phyloP scores from a whole-genome alignment of 2,888 invertebrate species.

The Rotaria sp. region DNA sequence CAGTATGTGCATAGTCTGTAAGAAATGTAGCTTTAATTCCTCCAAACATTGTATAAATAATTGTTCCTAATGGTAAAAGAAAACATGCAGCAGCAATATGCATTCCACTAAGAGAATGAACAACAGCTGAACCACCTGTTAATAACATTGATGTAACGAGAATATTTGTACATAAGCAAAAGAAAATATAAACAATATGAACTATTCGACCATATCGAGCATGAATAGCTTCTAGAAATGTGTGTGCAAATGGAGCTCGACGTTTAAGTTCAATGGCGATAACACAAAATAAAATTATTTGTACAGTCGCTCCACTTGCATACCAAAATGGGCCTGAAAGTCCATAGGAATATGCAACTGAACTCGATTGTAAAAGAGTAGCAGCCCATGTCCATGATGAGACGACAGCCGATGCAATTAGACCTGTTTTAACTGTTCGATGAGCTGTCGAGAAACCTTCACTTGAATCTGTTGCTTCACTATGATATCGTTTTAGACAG shows the following conservation, averaged over 20 bases:
- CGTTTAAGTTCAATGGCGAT: conserved; percentile 53
- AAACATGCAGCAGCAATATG: conserved; percentile 19
- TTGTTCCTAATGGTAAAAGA: conserved; percentile 8
- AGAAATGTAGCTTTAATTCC: conserved; percentile 13
- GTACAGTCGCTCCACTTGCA: conserved; percentile 52
- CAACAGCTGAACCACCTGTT: conserved; percentile 22
- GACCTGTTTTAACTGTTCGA: conserved; percentile 28
- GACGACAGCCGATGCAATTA: conserved; percentile 44
- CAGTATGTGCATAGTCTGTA: background rate
- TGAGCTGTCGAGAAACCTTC: background rate
- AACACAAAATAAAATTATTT: conserved; percentile 50
- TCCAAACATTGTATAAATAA: background rate
- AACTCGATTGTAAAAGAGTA: conserved; percentile 52
- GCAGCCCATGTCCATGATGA: conserved; percentile 57
- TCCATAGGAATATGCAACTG: conserved; percentile 48
- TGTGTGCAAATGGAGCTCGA: conserved; percentile 55
- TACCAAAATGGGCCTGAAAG: conserved; percentile 55
- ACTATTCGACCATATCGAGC: conserved; percentile 51
- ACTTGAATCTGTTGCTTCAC: conserved; percentile 18
- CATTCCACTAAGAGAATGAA: background rate
- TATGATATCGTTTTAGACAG: background rate
- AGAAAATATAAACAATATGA: conserved; percentile 51
- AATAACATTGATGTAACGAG: conserved; percentile 47
- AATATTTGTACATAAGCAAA: conserved; percentile 53
- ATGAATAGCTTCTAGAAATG: conserved; percentile 53